phyloP scores from a whole-genome alignment of 30 jellyfish, hydroid and myxozoan species.

The Hydractinia echinata region DNA sequence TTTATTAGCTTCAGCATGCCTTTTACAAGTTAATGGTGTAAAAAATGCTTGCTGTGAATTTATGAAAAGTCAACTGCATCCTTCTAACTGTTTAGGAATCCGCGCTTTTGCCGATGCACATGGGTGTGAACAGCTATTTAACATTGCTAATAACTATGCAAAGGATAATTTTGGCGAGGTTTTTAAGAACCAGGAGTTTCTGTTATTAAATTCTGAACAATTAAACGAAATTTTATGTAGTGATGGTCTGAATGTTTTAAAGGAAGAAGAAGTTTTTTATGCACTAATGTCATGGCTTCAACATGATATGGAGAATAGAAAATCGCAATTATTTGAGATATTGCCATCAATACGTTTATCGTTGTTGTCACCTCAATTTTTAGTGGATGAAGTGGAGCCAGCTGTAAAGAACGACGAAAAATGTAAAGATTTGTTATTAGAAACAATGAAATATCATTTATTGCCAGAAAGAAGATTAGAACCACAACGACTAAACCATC shows the following conservation, averaged over 20 bases:
- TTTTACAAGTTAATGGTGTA: conserved; percentile 70
- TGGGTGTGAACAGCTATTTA: conserved; percentile 67
- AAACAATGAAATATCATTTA: conserved; percentile 73
- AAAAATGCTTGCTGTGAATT: conserved; percentile 84
- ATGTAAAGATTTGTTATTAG: conserved; percentile 76
- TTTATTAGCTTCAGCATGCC: conserved; percentile 81
- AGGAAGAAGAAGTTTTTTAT: conserved; percentile 63
- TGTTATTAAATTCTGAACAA: conserved; percentile 66
- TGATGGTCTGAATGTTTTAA: conserved; percentile 65
- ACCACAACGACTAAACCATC: conserved; percentile 31
- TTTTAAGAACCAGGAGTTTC: conserved; percentile 75
- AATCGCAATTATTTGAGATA: conserved; percentile 33
- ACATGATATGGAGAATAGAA: conserved; percentile 62
- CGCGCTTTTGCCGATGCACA: conserved; percentile 96
- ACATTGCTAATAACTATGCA: conserved; percentile 64
- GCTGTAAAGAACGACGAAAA: conserved; percentile 43
- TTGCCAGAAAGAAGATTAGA: conserved; percentile 66
- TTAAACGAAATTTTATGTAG: conserved; percentile 54
- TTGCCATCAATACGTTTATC: conserved; percentile 55
- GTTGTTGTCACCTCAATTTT: conserved; percentile 61
- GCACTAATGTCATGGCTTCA: conserved; percentile 66
- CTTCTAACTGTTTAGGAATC: conserved; percentile 86
- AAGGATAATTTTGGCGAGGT: conserved; percentile 77
- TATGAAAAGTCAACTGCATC: conserved; percentile 86
- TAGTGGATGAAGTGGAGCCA: conserved; percentile 83